Base-by-base conservation (phyloP, 2,797 vertebrate species). In the Helarctos malayanus region DNA sequence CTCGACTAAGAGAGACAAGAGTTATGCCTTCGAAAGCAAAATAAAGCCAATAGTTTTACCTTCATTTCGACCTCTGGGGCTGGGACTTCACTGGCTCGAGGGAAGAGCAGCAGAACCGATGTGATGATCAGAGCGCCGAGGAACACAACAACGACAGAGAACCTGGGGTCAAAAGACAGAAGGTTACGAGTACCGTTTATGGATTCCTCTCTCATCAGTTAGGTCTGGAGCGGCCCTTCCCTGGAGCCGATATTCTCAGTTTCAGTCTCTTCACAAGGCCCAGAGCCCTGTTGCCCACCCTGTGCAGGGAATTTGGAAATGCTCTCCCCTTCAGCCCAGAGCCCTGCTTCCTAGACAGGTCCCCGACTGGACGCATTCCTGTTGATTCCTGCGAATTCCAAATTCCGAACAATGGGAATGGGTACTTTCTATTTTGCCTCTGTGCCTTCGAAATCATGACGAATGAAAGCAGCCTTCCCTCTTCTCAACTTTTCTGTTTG, bases 31-130 rank as follows among this genome's bases (percentile, higher is more conserved):
- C 57, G 84, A 13, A 35, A 59, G 54, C 15, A 45, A 91, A 91
- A 82, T 25, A 11, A 92, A 94, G 76, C 32, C 76, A 38, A 32
- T 0, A 81, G 56, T 69, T 98, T 98, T 98, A 99, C 99, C 99
- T 99, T 98, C 35, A 96, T 91, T 97, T 99, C 99, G 25, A 97
- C 98, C 91, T 98, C 98, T 18, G 99, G 97, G 12, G 98, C 97
- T 18, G 98, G 97, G 9, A 98, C 98, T 94, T 99, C 99, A 16
- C 98, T 96, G 76, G 98, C 99, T 61, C 99, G 99, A 21, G 99
- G 99, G 95, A 99, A 99, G 96, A 99, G 98, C 94, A 99, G 97
- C 88, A 99, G 97, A 18, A 96, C 97, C 69, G 99, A 88, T 0
- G 99, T 99, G 98, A 99, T 61, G 95, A 98, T 98, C 88, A 99